These are phyloP conservation scores for Diarsia brunnea DNA, from an alignment of 2,888 invertebrate species.

Conservation along the genomic window DNA sequence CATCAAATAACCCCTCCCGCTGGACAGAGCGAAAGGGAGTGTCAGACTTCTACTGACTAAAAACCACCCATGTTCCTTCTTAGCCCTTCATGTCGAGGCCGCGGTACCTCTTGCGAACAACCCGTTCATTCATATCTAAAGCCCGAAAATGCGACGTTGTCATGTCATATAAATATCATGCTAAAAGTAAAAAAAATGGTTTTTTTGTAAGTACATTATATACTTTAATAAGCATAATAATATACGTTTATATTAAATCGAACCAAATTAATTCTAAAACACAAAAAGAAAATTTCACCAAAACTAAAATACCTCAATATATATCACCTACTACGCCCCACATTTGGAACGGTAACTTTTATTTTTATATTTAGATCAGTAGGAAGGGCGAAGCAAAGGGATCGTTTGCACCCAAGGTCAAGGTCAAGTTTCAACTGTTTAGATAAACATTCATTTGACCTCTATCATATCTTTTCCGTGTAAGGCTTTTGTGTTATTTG, in stretches of 20 bases:
- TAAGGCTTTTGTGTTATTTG: background rate
- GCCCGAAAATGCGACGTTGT: no score
- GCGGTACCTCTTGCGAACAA: no score
- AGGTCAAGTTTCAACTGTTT: slow-evolving; percentile 16
- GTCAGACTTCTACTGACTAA: no score
- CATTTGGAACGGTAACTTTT: background rate
- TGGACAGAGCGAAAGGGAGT: no score
- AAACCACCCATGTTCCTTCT: no score
- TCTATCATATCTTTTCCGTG: slow-evolving; percentile 1
- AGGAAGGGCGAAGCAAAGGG: background rate
- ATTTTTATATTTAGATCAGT: slow-evolving; percentile 39
- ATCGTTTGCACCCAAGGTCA: slow-evolving; percentile 27
- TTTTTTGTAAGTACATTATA: no score
- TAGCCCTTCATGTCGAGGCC: no score
- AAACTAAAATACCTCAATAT: background rate
- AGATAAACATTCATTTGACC: slow-evolving; percentile 34
- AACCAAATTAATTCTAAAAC: background rate
- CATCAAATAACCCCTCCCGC: no score
- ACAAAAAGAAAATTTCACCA: background rate
- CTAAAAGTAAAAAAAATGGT: no score
- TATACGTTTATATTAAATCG: background rate
- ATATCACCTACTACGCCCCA: background rate
- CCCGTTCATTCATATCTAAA: no score
- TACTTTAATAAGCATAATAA: no score
- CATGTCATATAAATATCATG: no score